These are phyloP conservation scores for Amphiprion ocellaris DNA, from an alignment of 2,113 vertebrate genomes.

Conservation along the genomic window DNA sequence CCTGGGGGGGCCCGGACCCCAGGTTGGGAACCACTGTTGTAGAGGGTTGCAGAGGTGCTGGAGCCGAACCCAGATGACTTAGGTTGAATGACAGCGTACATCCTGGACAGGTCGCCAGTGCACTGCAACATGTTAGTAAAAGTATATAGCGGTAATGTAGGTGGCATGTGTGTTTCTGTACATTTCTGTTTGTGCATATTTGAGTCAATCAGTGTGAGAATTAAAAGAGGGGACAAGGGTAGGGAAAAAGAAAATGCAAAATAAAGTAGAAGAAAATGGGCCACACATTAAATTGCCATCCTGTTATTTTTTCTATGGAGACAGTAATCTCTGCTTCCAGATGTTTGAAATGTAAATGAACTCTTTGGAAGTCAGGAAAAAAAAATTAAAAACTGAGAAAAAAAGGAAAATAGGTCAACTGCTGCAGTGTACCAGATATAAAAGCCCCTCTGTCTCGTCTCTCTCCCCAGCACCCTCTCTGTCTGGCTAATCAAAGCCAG, in stretches of 20 bases:
- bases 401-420: slow-evolving; percentile 51
- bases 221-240: no score
- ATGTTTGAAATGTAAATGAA: slow-evolving; percentile 20
- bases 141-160: no score
- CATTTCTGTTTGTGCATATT: no score
- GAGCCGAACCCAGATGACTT: no score
- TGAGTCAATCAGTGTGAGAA: no score
- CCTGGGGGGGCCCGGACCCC: no score
- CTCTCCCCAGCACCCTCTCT: slow-evolving; percentile 60
- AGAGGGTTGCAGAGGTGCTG: no score
- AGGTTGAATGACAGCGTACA: no score
- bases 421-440: slow-evolving; percentile 54
- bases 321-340: neutral
- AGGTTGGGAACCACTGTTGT: no score
- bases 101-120: no score
- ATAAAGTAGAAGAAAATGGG: fast-evolving
- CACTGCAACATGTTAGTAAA: no score
- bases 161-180: no score
- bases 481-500: slow-evolving; percentile 79
- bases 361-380: neutral
- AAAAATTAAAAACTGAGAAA: neutral
- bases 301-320: neutral
- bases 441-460: slow-evolving; percentile 59
- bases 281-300: neutral
- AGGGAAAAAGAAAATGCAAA: neutral